Conservation (phyloP, 2,797 vertebrate genomes). For the Gallinago solitaria region DNA sequence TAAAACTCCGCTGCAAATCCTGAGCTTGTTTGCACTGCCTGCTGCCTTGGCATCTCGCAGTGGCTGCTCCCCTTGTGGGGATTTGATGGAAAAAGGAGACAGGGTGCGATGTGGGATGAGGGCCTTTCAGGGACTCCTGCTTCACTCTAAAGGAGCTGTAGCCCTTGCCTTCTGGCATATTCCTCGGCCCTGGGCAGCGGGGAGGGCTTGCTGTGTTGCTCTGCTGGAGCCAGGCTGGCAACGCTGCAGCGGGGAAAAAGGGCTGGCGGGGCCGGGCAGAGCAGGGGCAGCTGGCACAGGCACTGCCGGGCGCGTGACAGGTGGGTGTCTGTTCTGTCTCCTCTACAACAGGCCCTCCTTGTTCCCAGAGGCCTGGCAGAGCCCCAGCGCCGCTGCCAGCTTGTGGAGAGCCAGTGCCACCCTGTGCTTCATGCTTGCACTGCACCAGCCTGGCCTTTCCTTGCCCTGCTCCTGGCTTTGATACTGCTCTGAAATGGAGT, state of each 20-base stretch:
- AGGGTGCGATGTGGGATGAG: background rate
- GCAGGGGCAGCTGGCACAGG: accelerated
- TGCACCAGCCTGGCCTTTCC: background rate
- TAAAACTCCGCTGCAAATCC: background rate
- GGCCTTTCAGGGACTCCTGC: background rate
- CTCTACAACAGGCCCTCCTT: accelerated
- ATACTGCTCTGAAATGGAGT: background rate
- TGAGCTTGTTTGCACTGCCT: background rate
- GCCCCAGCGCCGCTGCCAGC: accelerated
- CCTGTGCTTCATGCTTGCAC: background rate
- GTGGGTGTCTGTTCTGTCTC: background rate
- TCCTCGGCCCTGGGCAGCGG: accelerated
- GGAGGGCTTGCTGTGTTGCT: accelerated
- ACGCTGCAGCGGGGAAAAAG: accelerated
- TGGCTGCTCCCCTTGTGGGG: accelerated
- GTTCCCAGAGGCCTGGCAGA: accelerated
- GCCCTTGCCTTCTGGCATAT: accelerated
- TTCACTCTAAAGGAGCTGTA: accelerated
- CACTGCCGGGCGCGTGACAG: accelerated
- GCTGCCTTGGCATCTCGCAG: accelerated
- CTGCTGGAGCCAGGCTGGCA: accelerated
- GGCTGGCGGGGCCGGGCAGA: background rate
- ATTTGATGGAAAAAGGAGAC: background rate
- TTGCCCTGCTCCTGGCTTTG: background rate
- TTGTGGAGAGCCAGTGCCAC: background rate